Evolutionary conservation across 1,140 invertebrate genomes (phyloP).

Genomic region (Atta cephalotes): DNA sequence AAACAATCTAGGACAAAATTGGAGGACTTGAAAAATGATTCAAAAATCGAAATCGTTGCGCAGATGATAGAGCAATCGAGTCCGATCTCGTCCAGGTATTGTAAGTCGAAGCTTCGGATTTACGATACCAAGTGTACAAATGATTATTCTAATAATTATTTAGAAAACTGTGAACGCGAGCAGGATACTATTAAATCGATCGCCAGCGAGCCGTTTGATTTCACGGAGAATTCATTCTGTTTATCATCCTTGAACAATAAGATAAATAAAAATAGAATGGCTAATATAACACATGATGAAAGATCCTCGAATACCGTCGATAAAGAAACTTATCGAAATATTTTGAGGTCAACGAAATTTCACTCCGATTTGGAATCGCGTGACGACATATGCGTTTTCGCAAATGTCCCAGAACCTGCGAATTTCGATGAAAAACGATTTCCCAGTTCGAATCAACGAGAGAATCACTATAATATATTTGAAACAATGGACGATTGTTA

Average conservation of each 20-base stretch:
- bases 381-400: neutral
- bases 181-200: too few relatives aligned
- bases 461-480: neutral
- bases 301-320: neutral
- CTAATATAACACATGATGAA: neutral
- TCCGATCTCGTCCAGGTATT: neutral
- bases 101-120: neutral
- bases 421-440: neutral
- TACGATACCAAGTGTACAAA: neutral
- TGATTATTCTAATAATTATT: neutral
- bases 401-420: neutral
- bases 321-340: neutral
- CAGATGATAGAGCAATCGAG: neutral
- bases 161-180: neutral
- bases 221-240: neutral
- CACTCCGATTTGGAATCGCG: neutral
- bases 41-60: neutral
- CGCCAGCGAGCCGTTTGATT: neutral
- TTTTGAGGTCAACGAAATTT: neutral
- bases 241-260: neutral
- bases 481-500: neutral
- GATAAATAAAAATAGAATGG: neutral
- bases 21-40: slow-evolving; percentile 2
- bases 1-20: slow-evolving; percentile 50
- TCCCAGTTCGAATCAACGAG: neutral